phyloP scores from a whole-genome alignment of 1,140 invertebrate genomes.

The Tribolium castaneum region DNA sequence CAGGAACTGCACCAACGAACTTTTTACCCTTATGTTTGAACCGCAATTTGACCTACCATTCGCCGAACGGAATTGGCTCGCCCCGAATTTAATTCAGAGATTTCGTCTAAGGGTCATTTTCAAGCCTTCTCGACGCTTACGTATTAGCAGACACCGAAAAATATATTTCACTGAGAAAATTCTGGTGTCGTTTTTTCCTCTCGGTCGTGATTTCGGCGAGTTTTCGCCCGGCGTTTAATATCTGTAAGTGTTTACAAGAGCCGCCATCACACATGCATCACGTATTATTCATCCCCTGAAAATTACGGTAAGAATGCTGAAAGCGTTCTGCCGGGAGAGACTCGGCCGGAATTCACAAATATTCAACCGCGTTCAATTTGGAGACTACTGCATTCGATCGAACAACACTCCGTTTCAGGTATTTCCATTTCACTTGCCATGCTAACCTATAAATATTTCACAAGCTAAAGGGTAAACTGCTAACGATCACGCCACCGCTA shows the following conservation, averaged over 20 bases:
- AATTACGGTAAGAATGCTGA: conserved; percentile 34
- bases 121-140: neutral
- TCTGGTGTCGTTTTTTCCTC: neutral
- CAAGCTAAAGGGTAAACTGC: conserved; percentile 29
- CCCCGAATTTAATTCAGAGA: neutral
- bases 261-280: conserved; percentile 27
- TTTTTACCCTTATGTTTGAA: neutral
- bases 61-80: conserved; percentile 2
- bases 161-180: no score
- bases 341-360: conserved; percentile 33
- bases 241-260: conserved; percentile 27
- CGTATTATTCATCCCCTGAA: conserved; percentile 31
- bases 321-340: conserved; percentile 17
- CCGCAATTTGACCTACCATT: conserved; percentile 22
- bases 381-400: conserved; percentile 32
- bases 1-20: conserved; percentile 17
- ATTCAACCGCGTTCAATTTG: conserved; percentile 33
- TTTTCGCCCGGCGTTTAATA: neutral
- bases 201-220: neutral
- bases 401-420: conserved; percentile 25
- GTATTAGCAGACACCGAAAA: neutral
- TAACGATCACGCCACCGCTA: conserved; percentile 23
- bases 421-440: conserved; percentile 35
- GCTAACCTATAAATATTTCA: conserved; percentile 36
- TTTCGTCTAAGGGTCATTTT: neutral